These are phyloP conservation scores for human (Homo sapiens) DNA, from an alignment of 2,113 vertebrate genomes.

Conservation along the genomic window GRCh38 chr16:54086001-54086500, in stretches of 20 bases:
- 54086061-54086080: constrained; percentile 50
- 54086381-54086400: constrained; percentile 79
- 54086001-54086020: neutral
- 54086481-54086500: constrained; percentile 78
- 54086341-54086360: constrained; percentile 68
- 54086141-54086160: constrained; percentile 71
- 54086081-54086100: constrained; percentile 56
- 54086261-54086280: neutral
- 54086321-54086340: neutral
- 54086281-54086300: neutral
- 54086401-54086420: constrained; percentile 84
- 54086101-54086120: constrained; percentile 67
- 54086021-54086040: constrained; percentile 26
- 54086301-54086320: neutral
- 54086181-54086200: constrained; percentile 76
- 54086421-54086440: constrained; percentile 80
- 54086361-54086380: constrained; percentile 76
- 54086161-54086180: constrained; percentile 67
- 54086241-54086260: constrained; percentile 56
- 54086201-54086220: constrained; percentile 59
- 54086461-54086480: constrained; percentile 70
- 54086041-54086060: constrained; percentile 18
- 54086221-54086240: constrained; percentile 73
- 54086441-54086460: constrained; percentile 74
- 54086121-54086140: constrained; percentile 68